Percentiles rank a stretch among this genome's conserved stretches.
Evolutionary conservation across 2,797 vertebrate species (phyloP).

Genomic region (Acanthurus leucopareius): DNA sequence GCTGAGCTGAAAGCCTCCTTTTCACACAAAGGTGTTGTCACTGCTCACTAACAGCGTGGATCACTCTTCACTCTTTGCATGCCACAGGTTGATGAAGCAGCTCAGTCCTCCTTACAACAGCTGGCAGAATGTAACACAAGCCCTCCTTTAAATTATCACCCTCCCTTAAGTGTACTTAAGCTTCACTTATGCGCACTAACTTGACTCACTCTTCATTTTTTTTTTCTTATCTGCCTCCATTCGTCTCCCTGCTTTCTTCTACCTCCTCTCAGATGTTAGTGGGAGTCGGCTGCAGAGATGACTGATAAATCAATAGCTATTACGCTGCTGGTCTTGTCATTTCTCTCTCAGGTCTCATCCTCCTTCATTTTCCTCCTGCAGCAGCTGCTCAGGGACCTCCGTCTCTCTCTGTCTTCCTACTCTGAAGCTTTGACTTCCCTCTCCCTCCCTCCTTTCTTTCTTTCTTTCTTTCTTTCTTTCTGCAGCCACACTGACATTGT

Average conservation of each 20-base stretch:
- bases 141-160: constrained; percentile 56
- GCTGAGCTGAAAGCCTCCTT: constrained; percentile 56
- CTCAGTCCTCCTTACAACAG: constrained; percentile 39
- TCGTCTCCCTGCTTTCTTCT: constrained; percentile 39
- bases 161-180: constrained; percentile 73
- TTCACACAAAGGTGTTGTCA: background rate
- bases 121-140: constrained; percentile 63
- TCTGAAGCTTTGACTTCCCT: constrained; percentile 23
- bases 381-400: constrained; percentile 41
- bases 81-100: constrained; percentile 65
- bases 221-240: constrained; percentile 20
- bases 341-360: constrained; percentile 50
- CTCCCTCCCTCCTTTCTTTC: background rate
- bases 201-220: constrained; percentile 33
- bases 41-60: background rate
- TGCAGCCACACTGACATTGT: background rate
- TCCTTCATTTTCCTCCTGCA: constrained; percentile 51
- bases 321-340: constrained; percentile 40
- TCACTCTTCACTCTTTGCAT: constrained; percentile 45
- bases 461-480: constrained; percentile 3
- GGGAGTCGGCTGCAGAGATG: constrained; percentile 7
- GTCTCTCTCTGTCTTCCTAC: background rate
- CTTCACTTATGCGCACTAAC: constrained; percentile 61
- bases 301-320: constrained; percentile 67
- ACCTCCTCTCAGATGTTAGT: constrained; percentile 32